phyloP scores from a whole-genome alignment of 2,797 vertebrate species.

The Cacajao melanocephalus region DNA sequence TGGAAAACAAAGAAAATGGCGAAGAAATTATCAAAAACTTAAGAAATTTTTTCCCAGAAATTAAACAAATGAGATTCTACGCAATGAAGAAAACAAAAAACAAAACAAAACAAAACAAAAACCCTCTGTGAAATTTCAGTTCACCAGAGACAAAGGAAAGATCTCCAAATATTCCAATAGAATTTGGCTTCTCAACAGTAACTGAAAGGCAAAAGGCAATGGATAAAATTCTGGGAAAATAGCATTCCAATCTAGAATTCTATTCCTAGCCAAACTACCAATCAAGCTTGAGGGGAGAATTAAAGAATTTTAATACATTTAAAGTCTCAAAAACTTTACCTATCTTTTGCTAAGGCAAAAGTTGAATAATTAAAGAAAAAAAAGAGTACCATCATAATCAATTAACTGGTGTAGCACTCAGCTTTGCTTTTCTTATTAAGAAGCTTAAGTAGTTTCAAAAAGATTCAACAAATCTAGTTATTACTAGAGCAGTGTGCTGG shows the following conservation, averaged over 20 bases:
- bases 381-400: conserved; percentile 20
- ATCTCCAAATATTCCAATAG: conserved; percentile 12
- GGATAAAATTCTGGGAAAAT: neutral
- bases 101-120: neutral
- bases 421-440: conserved; percentile 66
- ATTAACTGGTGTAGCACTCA: conserved; percentile 40
- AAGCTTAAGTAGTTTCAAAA: conserved; percentile 23
- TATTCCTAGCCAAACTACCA: neutral
- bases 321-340: neutral
- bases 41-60: conserved; percentile 3
- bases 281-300: neutral
- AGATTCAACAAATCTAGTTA: neutral
- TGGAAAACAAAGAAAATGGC: conserved; percentile 1
- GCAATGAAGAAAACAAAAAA: neutral
- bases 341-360: conserved; percentile 30
- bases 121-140: neutral
- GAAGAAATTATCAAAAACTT: neutral
- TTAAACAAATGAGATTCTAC: neutral
- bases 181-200: neutral
- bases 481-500: neutral
- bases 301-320: conserved; percentile 21
- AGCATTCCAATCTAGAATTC: neutral
- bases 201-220: neutral
- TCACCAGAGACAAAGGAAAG: neutral
- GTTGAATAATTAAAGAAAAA: conserved; percentile 49